These are phyloP conservation scores for Microtus californicus DNA, from an alignment of 2,797 vertebrate genomes.

Conservation along the genomic window DNA sequence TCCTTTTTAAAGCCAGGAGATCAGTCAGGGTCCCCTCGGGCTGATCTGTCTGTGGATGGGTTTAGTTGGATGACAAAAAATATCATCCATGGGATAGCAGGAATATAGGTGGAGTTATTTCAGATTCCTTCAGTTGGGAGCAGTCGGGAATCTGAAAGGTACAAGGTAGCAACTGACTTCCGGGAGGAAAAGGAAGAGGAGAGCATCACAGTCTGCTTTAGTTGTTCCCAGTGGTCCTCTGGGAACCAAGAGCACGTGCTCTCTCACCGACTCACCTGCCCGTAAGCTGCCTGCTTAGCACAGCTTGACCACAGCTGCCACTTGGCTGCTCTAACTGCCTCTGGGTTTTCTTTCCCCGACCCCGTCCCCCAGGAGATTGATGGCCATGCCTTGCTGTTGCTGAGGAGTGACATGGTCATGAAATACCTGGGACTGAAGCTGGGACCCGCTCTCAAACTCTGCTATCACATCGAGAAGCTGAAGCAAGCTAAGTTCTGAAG, in stretches of 20 bases:
- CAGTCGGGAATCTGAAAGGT: neutral
- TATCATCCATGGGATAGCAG: neutral
- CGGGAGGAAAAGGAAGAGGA: neutral
- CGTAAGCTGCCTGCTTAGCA: neutral
- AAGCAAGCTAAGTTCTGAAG: slow-evolving; percentile 94
- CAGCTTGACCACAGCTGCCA: neutral
- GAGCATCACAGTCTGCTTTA: neutral
- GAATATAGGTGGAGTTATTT: neutral
- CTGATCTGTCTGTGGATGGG: neutral
- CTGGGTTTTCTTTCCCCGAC: slow-evolving; percentile 67
- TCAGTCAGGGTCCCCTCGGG: neutral
- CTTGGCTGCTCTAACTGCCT: slow-evolving; percentile 23
- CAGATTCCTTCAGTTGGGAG: neutral
- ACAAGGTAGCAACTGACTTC: neutral
- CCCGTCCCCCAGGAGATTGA: slow-evolving; percentile 93
- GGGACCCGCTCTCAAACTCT: slow-evolving; percentile 96
- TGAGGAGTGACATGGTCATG: slow-evolving; percentile 99
- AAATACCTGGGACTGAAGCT: slow-evolving; percentile 98
- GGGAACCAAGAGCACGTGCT: neutral
- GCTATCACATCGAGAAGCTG: slow-evolving; percentile 97
- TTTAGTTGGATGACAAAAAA: neutral
- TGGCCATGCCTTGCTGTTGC: slow-evolving; percentile 94
- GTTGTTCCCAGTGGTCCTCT: neutral
- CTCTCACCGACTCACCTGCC: neutral
- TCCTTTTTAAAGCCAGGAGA: neutral